These are phyloP conservation scores for Pseudoips prasinana DNA, from an alignment of 2,888 invertebrate genomes.

Conservation along the genomic window DNA sequence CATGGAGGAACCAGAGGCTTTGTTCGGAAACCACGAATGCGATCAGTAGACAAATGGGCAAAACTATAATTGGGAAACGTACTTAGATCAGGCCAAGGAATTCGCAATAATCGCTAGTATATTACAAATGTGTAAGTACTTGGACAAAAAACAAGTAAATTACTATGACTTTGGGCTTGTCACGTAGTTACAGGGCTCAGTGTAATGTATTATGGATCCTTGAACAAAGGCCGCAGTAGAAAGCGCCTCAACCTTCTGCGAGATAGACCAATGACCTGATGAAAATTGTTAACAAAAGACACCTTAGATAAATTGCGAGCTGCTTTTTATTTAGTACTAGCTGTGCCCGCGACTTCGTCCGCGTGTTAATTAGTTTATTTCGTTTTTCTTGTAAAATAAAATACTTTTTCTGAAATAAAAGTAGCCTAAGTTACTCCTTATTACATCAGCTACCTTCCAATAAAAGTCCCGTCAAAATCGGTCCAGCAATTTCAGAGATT, in stretches of 20 bases:
- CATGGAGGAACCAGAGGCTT: too few relatives aligned
- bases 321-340: too few relatives aligned
- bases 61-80: slow-evolving; percentile 9
- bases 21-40: too few relatives aligned
- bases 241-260: slow-evolving; percentile 17
- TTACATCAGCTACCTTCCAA: too few relatives aligned
- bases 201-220: slow-evolving; percentile 13
- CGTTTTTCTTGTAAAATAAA: too few relatives aligned
- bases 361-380: too few relatives aligned
- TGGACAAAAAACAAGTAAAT: slow-evolving; percentile 8
- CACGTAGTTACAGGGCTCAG: slow-evolving; percentile 25
- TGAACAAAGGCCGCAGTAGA: slow-evolving; percentile 25
- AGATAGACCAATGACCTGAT: slow-evolving; percentile 16
- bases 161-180: slow-evolving; percentile 11
- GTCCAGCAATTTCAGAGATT: too few relatives aligned
- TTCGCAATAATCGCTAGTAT: slow-evolving; percentile 17
- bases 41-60: not conserved
- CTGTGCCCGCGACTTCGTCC: too few relatives aligned
- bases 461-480: too few relatives aligned
- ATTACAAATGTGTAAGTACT: slow-evolving; percentile 20
- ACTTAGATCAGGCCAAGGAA: slow-evolving; percentile 23
- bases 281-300: slow-evolving; percentile 9
- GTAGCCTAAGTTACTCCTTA: too few relatives aligned
- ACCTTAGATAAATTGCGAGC: slow-evolving; percentile 6
- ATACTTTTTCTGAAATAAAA: too few relatives aligned